Base-by-base conservation (phyloP, 2,113 vertebrate species). In the Equus przewalskii region DNA sequence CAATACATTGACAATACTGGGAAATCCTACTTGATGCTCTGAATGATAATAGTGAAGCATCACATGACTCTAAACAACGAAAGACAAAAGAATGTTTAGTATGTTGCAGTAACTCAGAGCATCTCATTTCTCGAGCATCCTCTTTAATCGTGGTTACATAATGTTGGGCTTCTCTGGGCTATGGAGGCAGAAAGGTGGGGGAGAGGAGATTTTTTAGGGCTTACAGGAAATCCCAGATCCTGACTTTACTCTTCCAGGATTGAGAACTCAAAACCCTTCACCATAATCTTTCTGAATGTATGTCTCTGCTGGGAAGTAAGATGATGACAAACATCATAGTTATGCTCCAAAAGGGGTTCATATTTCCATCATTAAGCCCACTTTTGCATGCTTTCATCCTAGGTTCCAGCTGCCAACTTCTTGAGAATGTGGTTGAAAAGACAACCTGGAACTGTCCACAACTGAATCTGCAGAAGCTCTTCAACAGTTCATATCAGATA, bases 391-490 rank as follows among this genome's bases (percentile, higher is more conserved):
- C 5, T 62, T 28, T 84, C 72, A 56, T 46, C 46, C 33, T 24
- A 89, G 85, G 91, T 76, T 41, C 78, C 24, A 64, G 72, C 11
- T 94, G 86, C 33, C 2, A 8, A 3, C 1, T 24, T 12, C 5
- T 94, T 0, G 26, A 94, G 1, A 1, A 62, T 0, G 0, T 30
- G 4, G 0, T 72, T 26, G 0, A 3, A 3, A 0, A 24, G 0
- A 2, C 22, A 5, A 33, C 0, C 3, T 0, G 0, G 36, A 1
- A 2, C 18, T 89, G 44, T n/a, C 75, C 18, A 28, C 7, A 28
- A 3, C 26, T 78, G 46, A 78, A 30, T 7, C 24, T 7, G 7
- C 6, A 33, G 49, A 30, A 49, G 3, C 26, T 26, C 3, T 30
- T 22, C 16, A 51, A 78, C 3, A 8, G 9, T 51, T 51, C 28